These are phyloP conservation scores for Drosophila lini DNA, from an alignment of 1,140 invertebrate species.

Conservation along the genomic window DNA sequence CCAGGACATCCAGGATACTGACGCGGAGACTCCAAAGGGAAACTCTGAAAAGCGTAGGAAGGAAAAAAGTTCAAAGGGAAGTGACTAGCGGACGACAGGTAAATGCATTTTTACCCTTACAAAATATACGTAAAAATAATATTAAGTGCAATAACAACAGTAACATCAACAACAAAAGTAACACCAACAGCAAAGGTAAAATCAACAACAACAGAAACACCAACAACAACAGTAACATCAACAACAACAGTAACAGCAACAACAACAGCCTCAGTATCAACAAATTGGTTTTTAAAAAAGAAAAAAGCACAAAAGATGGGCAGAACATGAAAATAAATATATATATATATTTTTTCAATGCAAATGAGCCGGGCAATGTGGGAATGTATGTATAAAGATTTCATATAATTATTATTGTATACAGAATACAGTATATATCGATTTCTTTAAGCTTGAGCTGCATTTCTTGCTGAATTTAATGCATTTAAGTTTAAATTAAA, in stretches of 20 bases:
- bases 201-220: background rate
- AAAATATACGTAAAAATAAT: conserved; percentile 71
- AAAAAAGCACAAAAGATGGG: conserved; percentile 31
- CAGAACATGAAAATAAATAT: conserved; percentile 14
- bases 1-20: conserved; percentile 26
- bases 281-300: conserved; percentile 49
- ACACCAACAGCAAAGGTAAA: conserved; percentile 9
- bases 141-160: conserved; percentile 50
- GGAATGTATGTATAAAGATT: background rate
- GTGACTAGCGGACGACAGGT: conserved; percentile 41
- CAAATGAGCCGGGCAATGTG: background rate
- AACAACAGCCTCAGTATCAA: conserved; percentile 34
- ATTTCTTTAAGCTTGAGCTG: background rate
- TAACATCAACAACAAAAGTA: background rate
- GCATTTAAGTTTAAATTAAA: background rate
- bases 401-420: background rate
- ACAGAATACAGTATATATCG: background rate
- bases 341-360: conserved; percentile 19
- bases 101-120: conserved; percentile 53
- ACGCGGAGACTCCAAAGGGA: conserved; percentile 3
- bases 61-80: conserved; percentile 19
- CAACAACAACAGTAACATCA: no score
- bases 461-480: background rate
- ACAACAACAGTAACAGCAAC: no score
- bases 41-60: background rate